Base-by-base conservation (phyloP, 2,113 vertebrate species). In the Labeo catla region DNA sequence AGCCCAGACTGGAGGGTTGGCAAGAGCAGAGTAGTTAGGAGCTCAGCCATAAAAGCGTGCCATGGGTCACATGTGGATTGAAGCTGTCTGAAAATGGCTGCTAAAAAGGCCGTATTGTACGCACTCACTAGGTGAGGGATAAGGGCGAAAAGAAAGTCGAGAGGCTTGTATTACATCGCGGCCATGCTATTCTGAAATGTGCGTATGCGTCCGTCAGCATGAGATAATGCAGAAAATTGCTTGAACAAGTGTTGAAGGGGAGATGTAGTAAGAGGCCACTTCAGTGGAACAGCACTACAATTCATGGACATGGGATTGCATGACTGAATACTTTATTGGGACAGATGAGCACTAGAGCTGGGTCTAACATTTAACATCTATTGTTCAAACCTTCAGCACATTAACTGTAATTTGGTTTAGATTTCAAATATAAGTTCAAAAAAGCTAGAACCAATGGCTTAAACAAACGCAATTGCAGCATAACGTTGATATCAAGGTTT, bases 31-130 rank as follows among this genome's bases (percentile, higher is more conserved):
- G 65, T 77, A 88, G 81, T 86, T 84, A 86, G 81, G 86, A 87
- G 72, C 45, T 85, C 19, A 39, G 52, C 87, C 81, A 86, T 87
- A 86, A 89, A 90, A 86, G 74, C 57, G 34, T 84, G 87, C 11
- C 76, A 73, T 12, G n/a, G 86, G 86, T 89, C 84, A 79, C 80
- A 80, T 86, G 57, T 86, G 86, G 70, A 86, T 65, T 50, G 66
- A 47, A 68, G 50, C 81, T 23, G 74, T 89, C 81, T 84, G 76
- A 79, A 84, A 91, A 91, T 59, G 81, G 76, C 88, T 68, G 81
- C 84, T 54, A 78, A 76, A 83, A 86, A 50, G 87, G 86, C 70
- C 21, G 34, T 36, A 49, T 57, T 72, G 68, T 86, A 86, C 74
- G 65, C 23, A 21, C 84, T 76, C 70, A 82, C 81, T 87, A 88